A percentile compares a stretch with the other conserved stretches of the same genome.
These are phyloP conservation scores for Amazona ochrocephala DNA, from an alignment of 2,797 vertebrate genomes.

Conservation along the genomic window DNA sequence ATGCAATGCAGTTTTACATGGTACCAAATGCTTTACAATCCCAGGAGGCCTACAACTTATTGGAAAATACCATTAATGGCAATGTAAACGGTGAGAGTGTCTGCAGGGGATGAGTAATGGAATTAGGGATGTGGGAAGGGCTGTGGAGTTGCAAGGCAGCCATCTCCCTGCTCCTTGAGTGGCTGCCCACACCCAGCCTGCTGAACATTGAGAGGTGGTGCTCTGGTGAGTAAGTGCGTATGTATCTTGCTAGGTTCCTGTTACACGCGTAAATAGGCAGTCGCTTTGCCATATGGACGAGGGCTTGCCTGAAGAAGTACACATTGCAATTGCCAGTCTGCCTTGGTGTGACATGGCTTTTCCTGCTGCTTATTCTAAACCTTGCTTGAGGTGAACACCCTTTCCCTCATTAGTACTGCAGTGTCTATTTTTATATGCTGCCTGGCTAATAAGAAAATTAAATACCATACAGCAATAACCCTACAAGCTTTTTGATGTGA, in stretches of 20 bases:
- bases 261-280: not conserved
- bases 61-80: not conserved
- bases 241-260: not conserved
- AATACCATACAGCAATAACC: not conserved
- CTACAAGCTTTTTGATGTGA: not conserved
- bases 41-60: not conserved
- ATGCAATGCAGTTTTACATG: not conserved
- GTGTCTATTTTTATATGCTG: not conserved
- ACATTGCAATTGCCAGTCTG: not conserved
- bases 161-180: not conserved
- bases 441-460: not conserved
- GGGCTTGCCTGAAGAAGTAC: not conserved
- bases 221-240: not conserved
- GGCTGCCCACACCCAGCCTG: not conserved
- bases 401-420: not conserved
- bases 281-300: accelerated
- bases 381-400: not conserved
- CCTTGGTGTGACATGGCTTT: not conserved
- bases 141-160: not conserved
- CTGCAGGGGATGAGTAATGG: not conserved
- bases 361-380: not conserved
- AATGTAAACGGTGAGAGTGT: not conserved
- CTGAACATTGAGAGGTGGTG: not conserved
- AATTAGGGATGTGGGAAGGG: not conserved
- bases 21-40: not conserved